Base-by-base conservation (phyloP, 2,797 vertebrate species). In the Fistularia commersonii region DNA sequence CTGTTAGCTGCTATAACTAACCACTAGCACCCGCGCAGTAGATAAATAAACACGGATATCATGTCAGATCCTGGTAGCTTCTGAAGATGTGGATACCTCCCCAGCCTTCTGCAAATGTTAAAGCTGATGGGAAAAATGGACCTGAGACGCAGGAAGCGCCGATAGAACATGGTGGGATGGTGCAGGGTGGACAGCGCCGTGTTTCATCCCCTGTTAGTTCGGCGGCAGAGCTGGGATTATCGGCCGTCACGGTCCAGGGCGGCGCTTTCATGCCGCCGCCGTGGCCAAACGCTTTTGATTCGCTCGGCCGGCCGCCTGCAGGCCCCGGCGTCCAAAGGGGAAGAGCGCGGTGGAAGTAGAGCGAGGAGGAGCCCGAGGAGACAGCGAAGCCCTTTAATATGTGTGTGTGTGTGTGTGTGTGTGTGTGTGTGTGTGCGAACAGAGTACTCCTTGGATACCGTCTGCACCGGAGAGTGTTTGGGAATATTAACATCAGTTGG, bases 211-310 rank as follows among this genome's bases (percentile, higher is more conserved):
- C 51, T 44, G 57, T 71, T 64, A 66, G 69, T 80, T 79, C 78
- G 70, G 60, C 63, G 69, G 66, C 70, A 59, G 64, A 76, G 70
- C 66, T 57, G 32, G 60, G 74, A 84, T 88, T 79, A 87, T 80
- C 76, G 66, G 67, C 47, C 64, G 69, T 74, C 79, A 66, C 65
- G 82, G 77, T 76, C 74, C 13, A 43, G 61, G 71, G 77, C 77
- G 31, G 77, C 45, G 66, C 82, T 88, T 85, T 88, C 77, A 84
- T 83, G 72, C 81, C 34, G 53, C 74, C 79, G 80, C 81, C 72
- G n/a, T 79, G 81, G 80, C 80, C 78, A 81, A 86, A 76, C 50
- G 73, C 69, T 79, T 88, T 88, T 86, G 84, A 86, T 84, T 79
- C 54, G 76, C 74, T 77, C 64, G 76, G 73, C 71, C 58, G 43